Conservation (phyloP, 2,888 invertebrate genomes). For the Xiphydria camelus region DNA sequence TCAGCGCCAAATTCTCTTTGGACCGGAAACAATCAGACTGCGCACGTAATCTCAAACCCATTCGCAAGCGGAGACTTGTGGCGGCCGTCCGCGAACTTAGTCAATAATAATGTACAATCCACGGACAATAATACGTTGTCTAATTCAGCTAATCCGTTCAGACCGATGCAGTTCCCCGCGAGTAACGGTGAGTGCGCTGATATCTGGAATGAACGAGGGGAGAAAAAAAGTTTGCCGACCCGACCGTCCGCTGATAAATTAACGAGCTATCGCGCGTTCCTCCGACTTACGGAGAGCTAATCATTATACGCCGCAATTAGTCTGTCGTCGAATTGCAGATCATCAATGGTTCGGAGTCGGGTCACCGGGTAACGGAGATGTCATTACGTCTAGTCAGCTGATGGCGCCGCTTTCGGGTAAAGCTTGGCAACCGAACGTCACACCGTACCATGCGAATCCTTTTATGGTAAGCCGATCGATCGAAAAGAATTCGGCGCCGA, state of each 20-base stretch:
- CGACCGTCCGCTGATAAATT: too few species aligned
- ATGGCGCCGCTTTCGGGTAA: conserved; percentile 51
- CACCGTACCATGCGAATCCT: conserved; percentile 56
- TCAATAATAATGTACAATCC: conserved; percentile 22
- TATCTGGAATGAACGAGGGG: too few species aligned
- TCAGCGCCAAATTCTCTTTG: conserved; percentile 45
- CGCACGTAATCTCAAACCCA: conserved; percentile 51
- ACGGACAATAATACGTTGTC: conserved; percentile 43
- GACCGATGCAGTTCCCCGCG: conserved; percentile 44
- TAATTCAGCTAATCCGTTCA: conserved; percentile 52
- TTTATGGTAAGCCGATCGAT: conserved; percentile 49
- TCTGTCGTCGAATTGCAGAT: conserved; percentile 32
- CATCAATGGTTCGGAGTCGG: conserved; percentile 48
- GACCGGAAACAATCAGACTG: conserved; percentile 42
- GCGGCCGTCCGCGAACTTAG: conserved; percentile 48
- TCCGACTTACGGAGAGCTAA: too few species aligned
- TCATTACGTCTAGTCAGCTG: conserved; percentile 53
- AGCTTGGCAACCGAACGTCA: conserved; percentile 53
- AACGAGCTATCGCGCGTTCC: too few species aligned
- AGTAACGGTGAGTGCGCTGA: conserved; percentile 48
- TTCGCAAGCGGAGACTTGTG: conserved; percentile 47
- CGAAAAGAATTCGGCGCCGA: background rate
- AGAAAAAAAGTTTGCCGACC: too few species aligned
- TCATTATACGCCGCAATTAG: too few species aligned
- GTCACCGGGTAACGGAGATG: conserved; percentile 47